Evolutionary conservation across 2,888 invertebrate species (phyloP).

Genomic region (Adelognathus sp.): DNA sequence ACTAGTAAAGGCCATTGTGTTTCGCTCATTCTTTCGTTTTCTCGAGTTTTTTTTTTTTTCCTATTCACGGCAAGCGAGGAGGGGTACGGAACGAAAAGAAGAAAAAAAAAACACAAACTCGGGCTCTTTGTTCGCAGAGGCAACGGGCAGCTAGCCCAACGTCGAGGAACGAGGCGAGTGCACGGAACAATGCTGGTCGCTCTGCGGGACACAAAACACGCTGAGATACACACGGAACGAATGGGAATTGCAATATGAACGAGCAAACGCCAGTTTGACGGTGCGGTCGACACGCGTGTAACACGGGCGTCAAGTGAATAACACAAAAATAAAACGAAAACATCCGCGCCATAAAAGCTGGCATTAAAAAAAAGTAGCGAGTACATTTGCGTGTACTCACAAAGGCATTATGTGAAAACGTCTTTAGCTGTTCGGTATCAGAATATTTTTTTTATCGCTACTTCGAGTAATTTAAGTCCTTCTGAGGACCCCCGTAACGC

Average conservation of each 20-base stretch:
- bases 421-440: too few species aligned
- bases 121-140: constrained; percentile 30
- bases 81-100: neutral
- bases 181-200: constrained; percentile 43
- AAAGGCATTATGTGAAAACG: too few species aligned
- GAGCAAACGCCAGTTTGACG: constrained; percentile 53
- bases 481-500: too few species aligned
- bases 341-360: too few species aligned
- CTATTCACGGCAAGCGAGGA: neutral
- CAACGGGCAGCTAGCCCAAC: constrained; percentile 11
- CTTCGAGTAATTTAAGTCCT: too few species aligned
- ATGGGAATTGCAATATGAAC: constrained; percentile 34
- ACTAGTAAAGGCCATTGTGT: constrained; percentile 19
- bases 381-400: too few species aligned
- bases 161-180: constrained; percentile 20
- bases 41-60: constrained; percentile 2
- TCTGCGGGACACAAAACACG: constrained; percentile 7
- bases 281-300: constrained; percentile 25
- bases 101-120: constrained; percentile 24
- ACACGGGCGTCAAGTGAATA: constrained; percentile 37
- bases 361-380: too few species aligned
- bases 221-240: constrained; percentile 19
- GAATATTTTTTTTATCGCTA: too few species aligned
- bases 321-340: constrained; percentile 26
- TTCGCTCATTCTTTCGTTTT: constrained; percentile 45